Evolutionary conservation across 1,140 invertebrate species (phyloP).

Genomic region (Hylyphantes graminicola): DNA sequence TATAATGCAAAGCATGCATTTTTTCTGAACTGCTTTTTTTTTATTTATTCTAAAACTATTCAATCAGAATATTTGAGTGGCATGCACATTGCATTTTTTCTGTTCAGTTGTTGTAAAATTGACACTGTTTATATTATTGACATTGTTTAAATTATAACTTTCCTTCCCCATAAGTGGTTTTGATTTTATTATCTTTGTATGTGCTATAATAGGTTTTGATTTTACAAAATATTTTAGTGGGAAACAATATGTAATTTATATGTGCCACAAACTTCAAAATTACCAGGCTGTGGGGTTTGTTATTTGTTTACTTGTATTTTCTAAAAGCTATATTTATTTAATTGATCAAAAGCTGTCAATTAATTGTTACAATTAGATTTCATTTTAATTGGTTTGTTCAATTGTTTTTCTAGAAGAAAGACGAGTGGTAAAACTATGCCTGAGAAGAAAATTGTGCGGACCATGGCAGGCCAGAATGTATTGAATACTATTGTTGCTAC

Average conservation of each 20-base stretch:
- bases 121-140: neutral
- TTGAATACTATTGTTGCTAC: constrained; percentile 51
- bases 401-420: neutral
- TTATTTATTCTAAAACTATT: too few relatives aligned
- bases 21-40: too few relatives aligned
- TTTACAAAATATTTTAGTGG: neutral
- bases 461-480: neutral
- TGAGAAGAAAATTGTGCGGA: constrained; percentile 32
- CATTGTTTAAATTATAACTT: neutral
- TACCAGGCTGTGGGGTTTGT: too few relatives aligned
- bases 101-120: neutral
- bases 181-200: neutral
- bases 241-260: neutral
- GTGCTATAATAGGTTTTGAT: neutral
- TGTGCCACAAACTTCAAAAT: neutral
- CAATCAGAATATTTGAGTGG: too few relatives aligned
- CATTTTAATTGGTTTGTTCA: neutral
- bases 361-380: neutral
- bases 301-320: too few relatives aligned
- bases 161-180: neutral
- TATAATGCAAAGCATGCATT: neutral
- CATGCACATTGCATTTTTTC: neutral
- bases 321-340: too few relatives aligned
- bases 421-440: neutral
- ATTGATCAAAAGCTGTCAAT: neutral